Percentiles rank a stretch among this genome's conserved stretches.
These are phyloP conservation scores for Macaria notata DNA, from an alignment of 2,888 invertebrate genomes.

Conservation along the genomic window DNA sequence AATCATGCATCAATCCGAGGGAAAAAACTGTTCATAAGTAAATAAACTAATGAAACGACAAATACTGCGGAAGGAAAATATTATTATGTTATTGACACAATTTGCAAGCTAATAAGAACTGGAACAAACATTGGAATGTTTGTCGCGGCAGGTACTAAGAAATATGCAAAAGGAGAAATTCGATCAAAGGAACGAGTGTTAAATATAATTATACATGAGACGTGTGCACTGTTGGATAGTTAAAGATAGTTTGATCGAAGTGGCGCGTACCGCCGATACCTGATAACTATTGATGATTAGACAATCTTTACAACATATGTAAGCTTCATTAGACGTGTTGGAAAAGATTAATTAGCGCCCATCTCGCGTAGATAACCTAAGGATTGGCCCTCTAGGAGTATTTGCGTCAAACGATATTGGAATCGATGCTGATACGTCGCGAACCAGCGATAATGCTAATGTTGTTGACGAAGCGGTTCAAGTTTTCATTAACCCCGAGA, in stretches of 20 bases:
- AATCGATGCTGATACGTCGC: constrained; percentile 45
- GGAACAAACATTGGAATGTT: constrained; percentile 2
- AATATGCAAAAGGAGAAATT: background rate
- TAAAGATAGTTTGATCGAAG: constrained; percentile 41
- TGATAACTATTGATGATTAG: constrained; percentile 32
- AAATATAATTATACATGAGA: constrained; percentile 17
- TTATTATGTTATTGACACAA: constrained; percentile 12
- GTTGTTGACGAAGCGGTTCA: constrained; percentile 59
- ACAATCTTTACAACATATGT: constrained; percentile 24
- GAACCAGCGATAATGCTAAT: constrained; percentile 44
- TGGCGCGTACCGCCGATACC: constrained; percentile 29
- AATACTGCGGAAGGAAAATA: constrained; percentile 17
- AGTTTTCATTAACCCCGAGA: constrained; percentile 61
- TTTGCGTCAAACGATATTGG: constrained; percentile 66
- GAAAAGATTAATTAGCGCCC: constrained; percentile 56
- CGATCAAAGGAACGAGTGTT: background rate
- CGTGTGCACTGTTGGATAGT: constrained; percentile 39
- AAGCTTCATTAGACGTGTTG: constrained; percentile 29
- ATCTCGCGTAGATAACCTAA: constrained; percentile 60
- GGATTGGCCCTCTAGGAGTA: constrained; percentile 48
- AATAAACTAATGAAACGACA: background rate
- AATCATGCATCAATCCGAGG: too few species aligned
- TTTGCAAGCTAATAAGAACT: constrained; percentile 7
- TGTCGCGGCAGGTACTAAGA: background rate
- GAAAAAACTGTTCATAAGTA: too few species aligned